Evolutionary conservation across 2,888 invertebrate genomes (phyloP).

Genomic region (Volucella bombylans): DNA sequence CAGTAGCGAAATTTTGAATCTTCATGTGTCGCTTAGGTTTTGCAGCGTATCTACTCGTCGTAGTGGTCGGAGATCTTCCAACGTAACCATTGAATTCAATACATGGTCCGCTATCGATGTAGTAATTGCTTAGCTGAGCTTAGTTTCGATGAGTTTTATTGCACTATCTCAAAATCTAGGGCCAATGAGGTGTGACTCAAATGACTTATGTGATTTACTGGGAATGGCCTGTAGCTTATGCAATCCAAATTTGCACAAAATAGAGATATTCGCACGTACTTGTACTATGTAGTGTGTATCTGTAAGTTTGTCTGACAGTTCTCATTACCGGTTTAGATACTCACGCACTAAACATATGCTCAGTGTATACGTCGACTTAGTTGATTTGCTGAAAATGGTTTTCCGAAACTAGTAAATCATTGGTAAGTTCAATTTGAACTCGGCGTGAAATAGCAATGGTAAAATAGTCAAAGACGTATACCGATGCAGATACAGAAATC

Average conservation of each 20-base stretch:
- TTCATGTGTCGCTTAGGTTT: slow-evolving; percentile 19
- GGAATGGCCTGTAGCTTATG: slow-evolving; percentile 47
- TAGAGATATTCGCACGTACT: not conserved
- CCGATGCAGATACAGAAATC: slow-evolving; percentile 24
- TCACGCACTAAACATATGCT: slow-evolving; percentile 35
- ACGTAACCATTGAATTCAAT: slow-evolving; percentile 37
- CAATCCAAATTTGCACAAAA: slow-evolving; percentile 54
- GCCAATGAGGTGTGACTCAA: slow-evolving; percentile 63
- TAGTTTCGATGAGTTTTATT: slow-evolving; percentile 38
- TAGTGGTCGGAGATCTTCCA: not conserved
- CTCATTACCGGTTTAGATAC: slow-evolving; percentile 19
- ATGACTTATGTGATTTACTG: slow-evolving; percentile 1
- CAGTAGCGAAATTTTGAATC: slow-evolving; percentile 51
- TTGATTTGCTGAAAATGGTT: not conserved
- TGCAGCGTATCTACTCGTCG: not conserved
- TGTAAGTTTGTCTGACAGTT: not conserved
- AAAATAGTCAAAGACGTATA: not conserved
- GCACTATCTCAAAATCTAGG: slow-evolving; percentile 48
- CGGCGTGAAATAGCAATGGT: slow-evolving; percentile 43
- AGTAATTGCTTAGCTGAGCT: slow-evolving; percentile 3
- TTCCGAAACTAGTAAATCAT: slow-evolving; percentile 39
- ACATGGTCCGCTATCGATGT: slow-evolving; percentile 24
- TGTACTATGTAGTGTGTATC: too few species aligned
- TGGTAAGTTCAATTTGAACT: slow-evolving; percentile 43
- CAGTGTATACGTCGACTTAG: not conserved